Evolutionary conservation across 2,113 vertebrate species (phyloP), one percentile per base, ranked within the genome.

Genomic region (Ploceus nigricollis): DNA sequence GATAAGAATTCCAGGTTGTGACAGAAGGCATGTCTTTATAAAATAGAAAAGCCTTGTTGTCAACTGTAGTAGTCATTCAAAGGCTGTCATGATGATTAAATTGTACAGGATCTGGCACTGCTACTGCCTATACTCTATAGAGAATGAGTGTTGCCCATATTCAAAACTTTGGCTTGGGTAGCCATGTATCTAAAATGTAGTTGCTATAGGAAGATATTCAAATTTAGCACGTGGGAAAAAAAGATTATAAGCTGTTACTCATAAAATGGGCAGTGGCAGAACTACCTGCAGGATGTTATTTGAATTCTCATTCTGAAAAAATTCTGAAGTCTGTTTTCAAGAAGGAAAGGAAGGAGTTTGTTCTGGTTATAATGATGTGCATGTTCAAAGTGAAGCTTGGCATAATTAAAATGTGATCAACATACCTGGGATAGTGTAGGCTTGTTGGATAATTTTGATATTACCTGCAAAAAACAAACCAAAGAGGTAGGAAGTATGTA

Each of bases 391-490:
- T 56, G 45, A 77, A 88, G 28, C 25, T 87, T 65, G 51, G 16
- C 18, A 44, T 64, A 79, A 81, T 94, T 84, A 86, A 96, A 95
- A 93, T 57, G 13, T 44, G 39, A 44, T 64, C 68, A 94, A 93
- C 97, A 63, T 98, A 99, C 98, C 98, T 99, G 98, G 86, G 98
- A 96, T 48, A 98, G 91, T 6, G 97, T 95, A 82, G 98, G 95
- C 97, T 98, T 99, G 97, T 98, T 98, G 79, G 98, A 98, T 93
- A 98, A 96, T 97, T 98, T 98, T 97, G 98, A 98, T 96, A 98
- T 98, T 91, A 98, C 98, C 98, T 99, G 97, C 84, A 98, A 98
- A 96, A 96, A 95, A 97, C 83, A 97, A 82, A 96, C 90, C 61
- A 63, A 77, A 96, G 56, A 47, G 60, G 39, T 89, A 87, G 53